Evolutionary conservation across 2,113 vertebrate genomes (phyloP).

Genomic region (Noturus placidus): DNA sequence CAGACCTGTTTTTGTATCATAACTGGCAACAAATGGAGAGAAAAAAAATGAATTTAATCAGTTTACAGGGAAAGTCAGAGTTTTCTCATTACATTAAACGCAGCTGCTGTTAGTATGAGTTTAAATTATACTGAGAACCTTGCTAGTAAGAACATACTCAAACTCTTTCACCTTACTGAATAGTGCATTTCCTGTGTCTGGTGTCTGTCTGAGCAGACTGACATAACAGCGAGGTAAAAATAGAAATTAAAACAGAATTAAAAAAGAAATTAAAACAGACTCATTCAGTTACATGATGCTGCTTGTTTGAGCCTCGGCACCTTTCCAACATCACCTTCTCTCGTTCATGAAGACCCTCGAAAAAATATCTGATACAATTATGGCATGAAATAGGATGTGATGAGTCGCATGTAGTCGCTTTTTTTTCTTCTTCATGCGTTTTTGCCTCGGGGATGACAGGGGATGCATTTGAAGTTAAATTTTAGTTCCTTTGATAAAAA

Average conservation of each 20-base stretch:
- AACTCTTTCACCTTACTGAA: neutral
- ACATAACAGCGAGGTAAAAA: constrained; percentile 29
- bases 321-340: constrained; percentile 43
- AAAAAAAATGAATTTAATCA: neutral
- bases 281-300: constrained; percentile 40
- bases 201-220: constrained; percentile 33
- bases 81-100: neutral
- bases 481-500: constrained; percentile 56
- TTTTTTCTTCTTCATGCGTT: constrained; percentile 35
- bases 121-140: neutral
- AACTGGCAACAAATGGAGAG: neutral
- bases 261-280: constrained; percentile 31
- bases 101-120: neutral
- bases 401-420: constrained; percentile 43
- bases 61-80: neutral
- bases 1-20: neutral
- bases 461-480: constrained; percentile 53
- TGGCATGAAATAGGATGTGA: constrained; percentile 55
- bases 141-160: neutral
- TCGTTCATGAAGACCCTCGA: constrained; percentile 43
- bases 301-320: constrained; percentile 34
- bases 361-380: constrained; percentile 58
- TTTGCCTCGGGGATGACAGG: constrained; percentile 38
- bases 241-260: constrained; percentile 28
- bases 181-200: constrained; percentile 8